Conservation (phyloP, 53 echinoderm and acorn worm genomes). For the Mesocentrotus franciscanus region DNA sequence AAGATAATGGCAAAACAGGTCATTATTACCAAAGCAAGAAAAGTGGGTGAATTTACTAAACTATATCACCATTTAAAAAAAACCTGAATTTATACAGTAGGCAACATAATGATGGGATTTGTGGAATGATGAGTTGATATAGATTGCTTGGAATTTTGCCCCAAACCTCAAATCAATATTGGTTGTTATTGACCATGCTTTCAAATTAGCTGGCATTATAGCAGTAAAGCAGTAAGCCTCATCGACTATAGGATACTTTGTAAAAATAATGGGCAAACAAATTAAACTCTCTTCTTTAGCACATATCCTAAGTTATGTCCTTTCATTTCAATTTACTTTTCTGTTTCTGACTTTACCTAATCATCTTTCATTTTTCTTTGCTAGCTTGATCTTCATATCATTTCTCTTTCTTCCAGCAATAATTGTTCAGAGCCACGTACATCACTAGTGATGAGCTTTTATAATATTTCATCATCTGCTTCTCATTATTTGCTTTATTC, state of each 20-base stretch:
- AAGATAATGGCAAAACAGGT: not conserved
- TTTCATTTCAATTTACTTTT: no score
- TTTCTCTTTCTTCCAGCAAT: no score
- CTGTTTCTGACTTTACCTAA: no score
- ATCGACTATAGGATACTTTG: not conserved
- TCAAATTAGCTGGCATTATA: not conserved
- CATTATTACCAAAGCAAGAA: not conserved
- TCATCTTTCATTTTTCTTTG: no score
- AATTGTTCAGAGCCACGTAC: no score
- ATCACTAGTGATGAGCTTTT: no score
- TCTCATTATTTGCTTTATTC: no score
- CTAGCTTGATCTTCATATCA: no score
- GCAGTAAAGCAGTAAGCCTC: not conserved
- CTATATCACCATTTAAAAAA: not conserved
- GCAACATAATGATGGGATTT: not conserved
- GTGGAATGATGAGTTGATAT: not conserved
- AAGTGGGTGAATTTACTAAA: not conserved
- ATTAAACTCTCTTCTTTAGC: no score
- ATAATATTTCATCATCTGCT: no score
- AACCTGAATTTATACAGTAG: not conserved
- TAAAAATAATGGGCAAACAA: no score
- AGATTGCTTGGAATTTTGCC: slow-evolving; percentile 17
- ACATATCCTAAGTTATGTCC: no score
- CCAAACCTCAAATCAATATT: slow-evolving; percentile 13
- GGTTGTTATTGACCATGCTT: not conserved